phyloP scores from a whole-genome alignment of 2,797 vertebrate species.

The Onychomys arenicola region DNA sequence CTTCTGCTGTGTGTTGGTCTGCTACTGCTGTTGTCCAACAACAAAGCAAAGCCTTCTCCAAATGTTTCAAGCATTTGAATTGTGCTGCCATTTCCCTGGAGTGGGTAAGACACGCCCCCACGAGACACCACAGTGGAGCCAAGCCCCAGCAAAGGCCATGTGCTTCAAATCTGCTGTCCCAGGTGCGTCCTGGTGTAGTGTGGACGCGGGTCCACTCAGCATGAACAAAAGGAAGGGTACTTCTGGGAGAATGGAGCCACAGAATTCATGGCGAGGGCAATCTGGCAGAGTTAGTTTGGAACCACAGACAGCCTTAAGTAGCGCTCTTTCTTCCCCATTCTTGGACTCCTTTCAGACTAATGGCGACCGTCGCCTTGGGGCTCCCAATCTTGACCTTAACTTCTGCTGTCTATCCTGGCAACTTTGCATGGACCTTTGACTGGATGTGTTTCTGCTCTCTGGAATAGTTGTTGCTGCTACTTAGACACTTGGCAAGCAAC shows the following conservation, averaged over 20 bases:
- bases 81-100: neutral
- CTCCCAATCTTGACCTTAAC: neutral
- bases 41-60: neutral
- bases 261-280: neutral
- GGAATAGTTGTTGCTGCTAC: neutral
- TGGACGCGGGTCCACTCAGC: neutral
- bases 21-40: neutral
- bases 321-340: neutral
- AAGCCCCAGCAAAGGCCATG: rapidly evolving
- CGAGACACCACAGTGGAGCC: rapidly evolving
- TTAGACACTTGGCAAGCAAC: neutral
- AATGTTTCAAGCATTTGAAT: neutral
- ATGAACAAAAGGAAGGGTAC: neutral
- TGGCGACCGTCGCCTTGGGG: neutral
- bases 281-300: neutral
- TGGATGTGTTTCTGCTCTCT: neutral
- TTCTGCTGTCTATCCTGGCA: neutral
- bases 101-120: neutral
- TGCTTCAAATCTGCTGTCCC: neutral
- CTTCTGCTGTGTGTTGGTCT: neutral
- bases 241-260: neutral
- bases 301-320: neutral
- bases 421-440: neutral
- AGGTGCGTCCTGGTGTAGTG: too few species aligned
- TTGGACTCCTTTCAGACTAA: neutral